Evolutionary conservation across 1,140 invertebrate species (phyloP).

Genomic region (Anastatus disparis): DNA sequence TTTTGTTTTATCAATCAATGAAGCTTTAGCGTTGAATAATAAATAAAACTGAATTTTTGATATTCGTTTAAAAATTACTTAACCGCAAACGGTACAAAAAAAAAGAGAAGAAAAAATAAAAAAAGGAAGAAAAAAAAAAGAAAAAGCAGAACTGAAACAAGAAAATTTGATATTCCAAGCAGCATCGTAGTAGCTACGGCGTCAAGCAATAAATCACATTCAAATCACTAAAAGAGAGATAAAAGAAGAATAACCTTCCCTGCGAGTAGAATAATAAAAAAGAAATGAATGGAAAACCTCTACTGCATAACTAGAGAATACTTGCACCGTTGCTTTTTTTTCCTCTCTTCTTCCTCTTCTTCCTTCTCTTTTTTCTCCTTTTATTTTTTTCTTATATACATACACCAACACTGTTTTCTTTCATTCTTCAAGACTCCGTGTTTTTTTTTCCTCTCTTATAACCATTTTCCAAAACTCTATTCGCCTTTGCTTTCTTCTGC

Average conservation of each 20-base stretch:
- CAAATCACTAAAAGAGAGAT: conserved; percentile 9
- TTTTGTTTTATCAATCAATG: too few species aligned
- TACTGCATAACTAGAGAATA: conserved; percentile 48
- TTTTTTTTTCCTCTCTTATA: too few species aligned
- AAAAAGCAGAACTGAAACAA: not conserved
- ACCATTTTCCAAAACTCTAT: too few species aligned
- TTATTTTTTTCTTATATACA: too few species aligned
- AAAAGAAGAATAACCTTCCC: not conserved
- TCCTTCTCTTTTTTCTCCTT: too few species aligned
- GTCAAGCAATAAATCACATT: conserved; percentile 27
- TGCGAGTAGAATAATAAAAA: not conserved
- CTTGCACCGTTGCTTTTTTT: not conserved
- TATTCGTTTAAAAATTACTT: too few species aligned
- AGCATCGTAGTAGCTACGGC: not conserved
- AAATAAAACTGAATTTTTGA: too few species aligned
- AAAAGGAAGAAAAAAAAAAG: not conserved
- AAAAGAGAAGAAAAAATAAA: not conserved
- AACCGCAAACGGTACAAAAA: too few species aligned
- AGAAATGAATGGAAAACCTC: conserved; percentile 21
- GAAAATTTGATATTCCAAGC: not conserved
- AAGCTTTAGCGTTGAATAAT: too few species aligned
- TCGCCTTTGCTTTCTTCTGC: conserved; percentile 4
- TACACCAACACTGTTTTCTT: too few species aligned
- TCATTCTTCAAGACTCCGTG: too few species aligned
- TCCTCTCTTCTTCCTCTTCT: too few species aligned